Conservation (phyloP, 2,797 vertebrate genomes). For the Sparidentex hasta region DNA sequence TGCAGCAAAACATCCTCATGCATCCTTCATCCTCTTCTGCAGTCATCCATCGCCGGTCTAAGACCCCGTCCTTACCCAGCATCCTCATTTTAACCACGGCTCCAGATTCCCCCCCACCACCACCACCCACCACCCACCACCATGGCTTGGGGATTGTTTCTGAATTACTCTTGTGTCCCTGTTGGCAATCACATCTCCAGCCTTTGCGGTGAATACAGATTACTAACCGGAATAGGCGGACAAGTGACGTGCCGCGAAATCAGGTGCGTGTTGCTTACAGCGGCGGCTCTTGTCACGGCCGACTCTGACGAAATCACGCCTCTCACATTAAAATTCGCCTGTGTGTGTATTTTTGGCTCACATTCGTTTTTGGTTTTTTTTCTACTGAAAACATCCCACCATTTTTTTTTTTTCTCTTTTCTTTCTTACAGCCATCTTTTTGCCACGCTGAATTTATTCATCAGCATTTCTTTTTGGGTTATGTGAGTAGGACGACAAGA, state of each 20-base stretch:
- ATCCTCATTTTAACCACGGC: conserved; percentile 37
- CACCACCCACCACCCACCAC: neutral
- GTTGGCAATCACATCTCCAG: conserved; percentile 34
- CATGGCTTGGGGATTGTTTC: conserved; percentile 47
- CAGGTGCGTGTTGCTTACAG: conserved; percentile 12
- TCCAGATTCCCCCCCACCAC: conserved; percentile 38
- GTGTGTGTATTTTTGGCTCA: conserved; percentile 14
- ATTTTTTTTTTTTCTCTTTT: neutral
- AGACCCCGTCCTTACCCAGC: conserved; percentile 2
- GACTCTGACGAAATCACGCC: conserved; percentile 39
- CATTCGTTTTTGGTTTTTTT: conserved; percentile 8
- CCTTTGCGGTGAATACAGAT: conserved; percentile 45
- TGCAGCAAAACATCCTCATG: conserved; percentile 39
- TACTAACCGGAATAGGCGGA: conserved; percentile 32
- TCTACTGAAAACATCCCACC: conserved; percentile 27
- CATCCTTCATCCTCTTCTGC: conserved; percentile 1
- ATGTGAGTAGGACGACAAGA: conserved; percentile 28
- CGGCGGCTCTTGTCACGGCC: conserved; percentile 1
- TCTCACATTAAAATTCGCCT: neutral
- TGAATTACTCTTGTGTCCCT: conserved; percentile 48
- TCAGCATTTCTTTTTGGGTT: conserved; percentile 33
- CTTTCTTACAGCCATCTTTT: conserved; percentile 22
- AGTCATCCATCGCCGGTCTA: conserved; percentile 31
- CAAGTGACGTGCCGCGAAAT: conserved; percentile 27
- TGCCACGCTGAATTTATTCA: conserved; percentile 25